Percentiles rank a stretch among this genome's conserved stretches.
These are phyloP conservation scores for Myrmophylax atrothorax DNA, from an alignment of 2,113 vertebrate species.

Conservation along the genomic window DNA sequence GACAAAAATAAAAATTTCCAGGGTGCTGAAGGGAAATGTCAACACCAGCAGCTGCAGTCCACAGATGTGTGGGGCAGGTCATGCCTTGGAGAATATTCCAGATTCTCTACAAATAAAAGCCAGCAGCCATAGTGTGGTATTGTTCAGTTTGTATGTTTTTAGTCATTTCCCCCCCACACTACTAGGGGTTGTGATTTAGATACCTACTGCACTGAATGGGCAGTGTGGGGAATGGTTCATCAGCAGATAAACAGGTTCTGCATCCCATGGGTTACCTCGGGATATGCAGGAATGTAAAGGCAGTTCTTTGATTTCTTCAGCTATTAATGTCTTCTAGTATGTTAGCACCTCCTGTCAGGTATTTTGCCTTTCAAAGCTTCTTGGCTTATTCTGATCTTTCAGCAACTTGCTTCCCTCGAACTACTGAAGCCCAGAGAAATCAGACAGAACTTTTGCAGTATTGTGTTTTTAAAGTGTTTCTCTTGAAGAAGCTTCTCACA, in stretches of 20 bases:
- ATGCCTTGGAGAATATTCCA: not conserved
- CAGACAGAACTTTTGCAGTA: not conserved
- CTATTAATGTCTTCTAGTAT: not conserved
- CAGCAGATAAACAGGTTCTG: not conserved
- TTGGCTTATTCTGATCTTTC: not conserved
- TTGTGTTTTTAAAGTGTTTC: not conserved
- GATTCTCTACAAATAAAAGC: not conserved
- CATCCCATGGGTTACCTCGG: not conserved
- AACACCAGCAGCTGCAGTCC: not conserved
- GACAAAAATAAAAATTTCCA: not conserved
- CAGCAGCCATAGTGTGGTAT: not conserved
- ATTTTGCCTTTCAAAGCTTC: slow-evolving; percentile 37
- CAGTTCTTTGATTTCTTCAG: slow-evolving; percentile 17
- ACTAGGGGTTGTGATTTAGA: not conserved
- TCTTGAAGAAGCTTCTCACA: not conserved
- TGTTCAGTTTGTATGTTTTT: not conserved
- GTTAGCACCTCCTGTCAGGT: not conserved
- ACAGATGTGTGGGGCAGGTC: not conserved
- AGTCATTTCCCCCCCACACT: not conserved
- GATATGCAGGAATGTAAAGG: not conserved
- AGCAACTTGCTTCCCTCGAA: not conserved
- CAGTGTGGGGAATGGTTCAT: not conserved
- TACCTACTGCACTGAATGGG: not conserved
- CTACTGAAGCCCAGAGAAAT: slow-evolving; percentile 3
- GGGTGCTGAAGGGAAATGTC: slow-evolving; percentile 11